These are phyloP conservation scores for Tryphoninae sp. DNA, from an alignment of 2,888 invertebrate genomes.

Conservation along the genomic window DNA sequence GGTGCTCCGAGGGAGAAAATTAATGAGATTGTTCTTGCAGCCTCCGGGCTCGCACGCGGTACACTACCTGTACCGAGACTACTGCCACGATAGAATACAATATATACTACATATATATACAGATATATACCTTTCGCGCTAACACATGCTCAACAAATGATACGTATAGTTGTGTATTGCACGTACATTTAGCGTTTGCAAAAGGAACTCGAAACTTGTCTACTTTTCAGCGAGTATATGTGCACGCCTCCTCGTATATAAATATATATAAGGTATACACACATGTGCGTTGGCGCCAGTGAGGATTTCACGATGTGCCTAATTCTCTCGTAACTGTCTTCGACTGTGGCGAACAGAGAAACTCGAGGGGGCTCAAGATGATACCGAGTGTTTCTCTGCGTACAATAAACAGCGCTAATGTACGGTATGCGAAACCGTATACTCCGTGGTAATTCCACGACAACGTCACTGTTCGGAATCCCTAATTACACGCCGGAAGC, in stretches of 20 bases:
- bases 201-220: slow-evolving; percentile 38
- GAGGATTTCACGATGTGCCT: slow-evolving; percentile 4
- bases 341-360: background rate
- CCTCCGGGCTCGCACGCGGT: slow-evolving; percentile 27
- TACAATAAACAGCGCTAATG: slow-evolving; percentile 21
- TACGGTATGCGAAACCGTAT: slow-evolving; percentile 21
- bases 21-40: slow-evolving; percentile 59
- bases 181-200: slow-evolving; percentile 30
- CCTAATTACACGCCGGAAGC: background rate
- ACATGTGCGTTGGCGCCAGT: background rate
- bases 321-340: slow-evolving; percentile 13
- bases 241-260: background rate
- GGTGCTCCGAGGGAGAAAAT: slow-evolving; percentile 47
- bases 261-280: background rate
- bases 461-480: background rate
- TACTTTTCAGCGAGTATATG: background rate
- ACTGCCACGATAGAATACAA: slow-evolving; percentile 4
- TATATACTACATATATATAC: background rate
- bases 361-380: slow-evolving; percentile 12
- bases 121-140: background rate
- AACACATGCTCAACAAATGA: slow-evolving; percentile 10
- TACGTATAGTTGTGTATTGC: background rate
- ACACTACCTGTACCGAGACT: slow-evolving; percentile 19
- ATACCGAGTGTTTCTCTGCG: slow-evolving; percentile 27
- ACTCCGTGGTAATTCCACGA: slow-evolving; percentile 12